Evolutionary conservation across 2,888 invertebrate species (phyloP).

Genomic region (Pollenia labialis): DNA sequence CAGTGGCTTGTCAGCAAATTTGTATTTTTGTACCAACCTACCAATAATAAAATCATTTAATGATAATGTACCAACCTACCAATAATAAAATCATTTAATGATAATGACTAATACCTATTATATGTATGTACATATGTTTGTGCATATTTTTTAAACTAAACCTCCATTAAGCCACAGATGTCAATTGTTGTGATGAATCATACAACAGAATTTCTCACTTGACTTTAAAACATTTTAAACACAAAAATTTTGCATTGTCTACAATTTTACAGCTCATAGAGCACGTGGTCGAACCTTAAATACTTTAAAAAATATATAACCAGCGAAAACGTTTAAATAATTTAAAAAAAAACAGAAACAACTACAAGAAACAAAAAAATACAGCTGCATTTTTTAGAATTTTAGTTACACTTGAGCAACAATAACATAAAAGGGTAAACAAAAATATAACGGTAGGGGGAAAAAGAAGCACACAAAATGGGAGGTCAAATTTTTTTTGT

Average conservation of each 20-base stretch:
- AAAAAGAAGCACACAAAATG: not conserved
- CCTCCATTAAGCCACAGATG: constrained; percentile 15
- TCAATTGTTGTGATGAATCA: constrained; percentile 53
- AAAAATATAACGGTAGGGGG: not conserved
- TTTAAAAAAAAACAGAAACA: constrained; percentile 20
- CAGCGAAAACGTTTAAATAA: constrained; percentile 34
- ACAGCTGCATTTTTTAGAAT: constrained; percentile 67
- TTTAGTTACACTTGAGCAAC: constrained; percentile 54
- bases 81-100: constrained; percentile 7
- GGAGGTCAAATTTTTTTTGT: constrained; percentile 38
- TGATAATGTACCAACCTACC: too few relatives aligned
- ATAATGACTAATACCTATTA: constrained; percentile 41
- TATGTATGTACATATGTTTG: too few relatives aligned
- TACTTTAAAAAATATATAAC: not conserved
- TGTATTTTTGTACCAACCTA: too few relatives aligned
- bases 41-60: not conserved
- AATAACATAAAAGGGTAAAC: constrained; percentile 54
- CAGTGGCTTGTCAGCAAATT: too few relatives aligned
- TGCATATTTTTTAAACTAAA: not conserved
- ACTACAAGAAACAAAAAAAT: constrained; percentile 24
- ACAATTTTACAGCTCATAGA: constrained; percentile 55
- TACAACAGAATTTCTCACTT: constrained; percentile 52
- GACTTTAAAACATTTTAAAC: constrained; percentile 40
- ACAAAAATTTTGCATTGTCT: constrained; percentile 52
- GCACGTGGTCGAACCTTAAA: constrained; percentile 48